Conservation (phyloP, 2,113 vertebrate genomes). For the Aythya baeri region DNA sequence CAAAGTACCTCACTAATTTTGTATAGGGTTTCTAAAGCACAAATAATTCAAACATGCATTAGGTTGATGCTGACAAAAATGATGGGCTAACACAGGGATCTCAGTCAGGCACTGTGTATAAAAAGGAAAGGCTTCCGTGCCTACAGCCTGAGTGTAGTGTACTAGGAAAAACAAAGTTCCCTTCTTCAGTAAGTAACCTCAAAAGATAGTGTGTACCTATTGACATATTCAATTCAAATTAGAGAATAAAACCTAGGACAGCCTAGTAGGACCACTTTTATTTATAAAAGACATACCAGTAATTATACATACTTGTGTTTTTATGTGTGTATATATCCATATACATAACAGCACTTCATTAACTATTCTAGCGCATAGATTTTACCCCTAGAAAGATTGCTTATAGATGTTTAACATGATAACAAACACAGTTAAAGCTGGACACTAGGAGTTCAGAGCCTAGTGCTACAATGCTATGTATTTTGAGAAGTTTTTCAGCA, state of each 20-base stretch:
- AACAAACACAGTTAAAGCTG: background rate
- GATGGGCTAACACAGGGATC: background rate
- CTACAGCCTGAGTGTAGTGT: background rate
- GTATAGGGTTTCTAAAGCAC: background rate
- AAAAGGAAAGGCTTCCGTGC: background rate
- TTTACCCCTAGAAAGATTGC: background rate
- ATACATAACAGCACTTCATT: background rate
- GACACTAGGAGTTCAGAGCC: background rate
- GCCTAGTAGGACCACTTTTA: background rate
- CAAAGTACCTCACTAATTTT: background rate
- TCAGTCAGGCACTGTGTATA: background rate
- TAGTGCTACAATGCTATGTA: background rate
- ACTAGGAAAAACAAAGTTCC: background rate
- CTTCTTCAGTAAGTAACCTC: background rate
- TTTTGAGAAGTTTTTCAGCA: background rate
- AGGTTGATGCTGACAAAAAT: background rate
- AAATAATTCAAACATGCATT: background rate
- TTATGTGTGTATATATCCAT: background rate
- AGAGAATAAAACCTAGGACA: background rate
- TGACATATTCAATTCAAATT: background rate
- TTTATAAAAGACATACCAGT: background rate
- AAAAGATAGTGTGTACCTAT: background rate
- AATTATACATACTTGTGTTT: background rate
- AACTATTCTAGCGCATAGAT: background rate
- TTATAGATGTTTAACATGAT: background rate